phyloP scores from a whole-genome alignment of 2,888 invertebrate species.

The Heterodera filipjevi region DNA sequence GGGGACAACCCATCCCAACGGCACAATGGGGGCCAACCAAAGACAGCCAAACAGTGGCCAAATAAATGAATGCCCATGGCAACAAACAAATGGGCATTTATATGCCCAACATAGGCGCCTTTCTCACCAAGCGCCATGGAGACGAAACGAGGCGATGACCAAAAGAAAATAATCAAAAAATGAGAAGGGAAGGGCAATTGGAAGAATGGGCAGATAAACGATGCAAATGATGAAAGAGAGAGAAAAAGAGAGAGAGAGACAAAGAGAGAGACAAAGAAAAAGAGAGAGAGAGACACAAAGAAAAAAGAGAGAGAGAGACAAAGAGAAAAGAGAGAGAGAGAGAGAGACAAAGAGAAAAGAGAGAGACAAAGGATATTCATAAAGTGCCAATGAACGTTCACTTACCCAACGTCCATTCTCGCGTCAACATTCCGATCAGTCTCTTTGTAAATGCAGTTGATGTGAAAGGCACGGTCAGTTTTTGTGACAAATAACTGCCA shows the following conservation, averaged over 20 bases:
- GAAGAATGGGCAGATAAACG: not conserved
- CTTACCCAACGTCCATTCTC: slow-evolving; percentile 63
- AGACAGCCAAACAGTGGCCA: not conserved
- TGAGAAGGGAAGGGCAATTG: not conserved
- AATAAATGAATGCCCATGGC: slow-evolving; percentile 5
- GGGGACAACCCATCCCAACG: not conserved
- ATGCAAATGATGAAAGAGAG: not conserved
- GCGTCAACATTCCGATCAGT: slow-evolving; percentile 53
- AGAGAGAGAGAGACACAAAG: no score
- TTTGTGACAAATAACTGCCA: slow-evolving; percentile 62
- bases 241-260: no score
- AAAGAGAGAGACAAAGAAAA: no score
- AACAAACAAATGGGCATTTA: not conserved
- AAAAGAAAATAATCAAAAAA: not conserved
- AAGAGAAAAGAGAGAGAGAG: slow-evolving; percentile 10
- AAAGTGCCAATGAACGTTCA: not conserved
- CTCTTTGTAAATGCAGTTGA: slow-evolving; percentile 65
- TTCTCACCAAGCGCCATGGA: not conserved
- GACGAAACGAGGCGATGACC: not conserved
- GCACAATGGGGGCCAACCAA: not conserved
- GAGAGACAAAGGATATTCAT: no score
- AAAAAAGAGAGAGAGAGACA: no score
- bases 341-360: no score
- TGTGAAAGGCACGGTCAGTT: slow-evolving; percentile 64
- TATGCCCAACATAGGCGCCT: not conserved